Percentiles rank a stretch among this genome's conserved stretches.
phyloP scores from a whole-genome alignment of 2,888 invertebrate genomes.

The Calameuta idolon region DNA sequence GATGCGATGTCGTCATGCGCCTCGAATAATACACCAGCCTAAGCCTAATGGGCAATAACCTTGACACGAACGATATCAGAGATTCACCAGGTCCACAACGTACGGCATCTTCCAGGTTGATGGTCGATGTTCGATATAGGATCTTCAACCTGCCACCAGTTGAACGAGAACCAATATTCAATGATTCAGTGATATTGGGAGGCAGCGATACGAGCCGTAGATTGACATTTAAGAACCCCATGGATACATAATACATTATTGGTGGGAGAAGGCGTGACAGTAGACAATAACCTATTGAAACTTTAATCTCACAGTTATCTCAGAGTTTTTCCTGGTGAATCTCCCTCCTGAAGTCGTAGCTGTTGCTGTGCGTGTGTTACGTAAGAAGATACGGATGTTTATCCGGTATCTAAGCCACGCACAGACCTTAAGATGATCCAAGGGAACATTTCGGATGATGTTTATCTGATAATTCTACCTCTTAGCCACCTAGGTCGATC shows the following conservation, averaged over 20 bases:
- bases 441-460: neutral
- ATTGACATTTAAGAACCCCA: neutral
- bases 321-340: neutral
- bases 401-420: neutral
- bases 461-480: neutral
- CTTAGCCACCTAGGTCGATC: neutral
- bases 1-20: neutral
- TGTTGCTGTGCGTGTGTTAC: neutral
- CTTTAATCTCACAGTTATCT: neutral
- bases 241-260: neutral
- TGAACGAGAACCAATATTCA: neutral
- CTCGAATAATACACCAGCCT: neutral
- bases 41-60: slow-evolving; percentile 19
- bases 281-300: neutral
- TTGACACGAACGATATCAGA: slow-evolving; percentile 22
- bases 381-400: neutral
- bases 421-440: neutral
- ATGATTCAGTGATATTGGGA: neutral
- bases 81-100: neutral
- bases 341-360: neutral
- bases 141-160: neutral
- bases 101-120: neutral
- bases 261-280: neutral
- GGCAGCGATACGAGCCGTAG: neutral
- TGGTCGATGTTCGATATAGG: neutral